Evolutionary conservation across 1,140 invertebrate genomes (phyloP), one percentile per base, ranked within the genome.

Genomic region (Drosophila sp.): DNA sequence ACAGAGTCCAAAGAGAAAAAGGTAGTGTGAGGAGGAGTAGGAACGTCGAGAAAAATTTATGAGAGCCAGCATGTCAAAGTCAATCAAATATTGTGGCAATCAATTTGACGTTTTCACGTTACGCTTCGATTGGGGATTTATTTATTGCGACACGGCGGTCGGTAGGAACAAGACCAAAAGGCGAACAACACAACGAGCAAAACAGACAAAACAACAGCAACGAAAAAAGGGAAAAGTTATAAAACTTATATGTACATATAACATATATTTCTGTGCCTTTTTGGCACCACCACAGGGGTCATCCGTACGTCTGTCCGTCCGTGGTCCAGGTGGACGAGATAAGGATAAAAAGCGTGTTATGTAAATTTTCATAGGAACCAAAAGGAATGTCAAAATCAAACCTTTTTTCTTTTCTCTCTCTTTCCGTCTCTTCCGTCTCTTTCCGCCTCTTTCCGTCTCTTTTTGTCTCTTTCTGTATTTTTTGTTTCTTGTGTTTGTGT

Each of bases 41-140:
- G 10, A 32, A 32, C 41, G 8, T 27, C 2, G 62, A 30, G 66
- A 47, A 50, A 38, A 66, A 89, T 91, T 90, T 91, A 91, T 91
- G 89, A 91, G 83, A 90, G 80, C 55, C 83, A 91, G 82, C 89
- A 90, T 89, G 89, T 90, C 89, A 91, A 91, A 91, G 89, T 90
- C 84, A 91, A 91, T 91, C 89, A 91, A 91, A 90, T 83, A 75
- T 90, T 90, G 83, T 84, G 77, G 83, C 87, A 90, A 90, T 90
- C 87, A 90, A 87, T 90, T 90, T 78, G 87, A 78, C 80, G 89
- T 83, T 79, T 72, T 78, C 55, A 73, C 80, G 87, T 70, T 84
- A 80, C 80, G 84, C 66, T 79, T 57, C 69, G 65, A 72, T 75
- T 70, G 72, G 58, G 73, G 64, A 87, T 90, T 87, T 90, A 90